These are phyloP conservation scores for Peromyscus aztecus DNA, from an alignment of 2,797 vertebrate species.

Conservation along the genomic window DNA sequence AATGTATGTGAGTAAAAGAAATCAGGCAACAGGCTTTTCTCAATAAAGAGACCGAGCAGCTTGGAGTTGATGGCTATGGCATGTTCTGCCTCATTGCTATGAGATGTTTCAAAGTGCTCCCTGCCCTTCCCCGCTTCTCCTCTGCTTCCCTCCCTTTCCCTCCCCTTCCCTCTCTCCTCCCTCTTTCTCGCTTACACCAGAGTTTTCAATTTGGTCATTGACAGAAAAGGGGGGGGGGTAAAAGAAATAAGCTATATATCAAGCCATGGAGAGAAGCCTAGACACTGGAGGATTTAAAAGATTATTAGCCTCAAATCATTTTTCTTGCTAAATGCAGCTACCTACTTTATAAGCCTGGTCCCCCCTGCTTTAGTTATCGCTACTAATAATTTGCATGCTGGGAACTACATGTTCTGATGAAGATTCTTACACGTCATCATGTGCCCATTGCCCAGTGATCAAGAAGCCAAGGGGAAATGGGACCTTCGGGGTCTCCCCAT, in stretches of 20 bases:
- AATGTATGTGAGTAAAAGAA: constrained; percentile 85
- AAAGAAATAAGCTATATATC: constrained; percentile 76
- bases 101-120: constrained; percentile 72
- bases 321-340: constrained; percentile 74
- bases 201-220: constrained; percentile 76
- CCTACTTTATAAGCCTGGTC: constrained; percentile 51
- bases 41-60: constrained; percentile 84
- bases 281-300: constrained; percentile 70
- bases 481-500: neutral
- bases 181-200: neutral
- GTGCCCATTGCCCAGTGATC: neutral
- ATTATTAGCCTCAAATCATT: constrained; percentile 72
- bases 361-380: constrained; percentile 1
- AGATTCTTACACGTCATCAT: neutral
- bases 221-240: constrained; percentile 72
- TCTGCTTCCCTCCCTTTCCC: neutral
- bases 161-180: constrained; percentile 13
- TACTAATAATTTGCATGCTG: constrained; percentile 37
- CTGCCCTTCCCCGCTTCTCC: neutral
- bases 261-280: constrained; percentile 47
- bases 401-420: neutral
- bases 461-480: neutral
- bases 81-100: constrained; percentile 83
- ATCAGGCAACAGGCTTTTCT: constrained; percentile 84
- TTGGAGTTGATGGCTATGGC: constrained; percentile 80